These are phyloP conservation scores for Cosmia trapezina DNA, from an alignment of 2,888 invertebrate genomes.

Conservation along the genomic window DNA sequence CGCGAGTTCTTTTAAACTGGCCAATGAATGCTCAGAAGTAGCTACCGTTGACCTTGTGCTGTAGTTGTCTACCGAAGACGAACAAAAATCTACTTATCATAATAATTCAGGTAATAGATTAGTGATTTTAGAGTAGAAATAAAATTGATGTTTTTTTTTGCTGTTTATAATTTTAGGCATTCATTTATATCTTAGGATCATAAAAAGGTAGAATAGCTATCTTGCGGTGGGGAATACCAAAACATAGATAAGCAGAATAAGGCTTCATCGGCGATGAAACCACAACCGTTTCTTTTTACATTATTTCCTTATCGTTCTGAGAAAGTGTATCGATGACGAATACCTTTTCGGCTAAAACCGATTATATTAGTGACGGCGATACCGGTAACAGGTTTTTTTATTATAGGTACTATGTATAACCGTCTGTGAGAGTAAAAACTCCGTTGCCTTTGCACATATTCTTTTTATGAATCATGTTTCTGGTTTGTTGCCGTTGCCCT, in stretches of 20 bases:
- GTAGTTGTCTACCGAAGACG: slow-evolving; percentile 61
- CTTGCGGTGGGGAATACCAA: slow-evolving; percentile 16
- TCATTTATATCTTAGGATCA: not conserved
- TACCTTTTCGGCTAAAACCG: slow-evolving; percentile 46
- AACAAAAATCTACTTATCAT: slow-evolving; percentile 44
- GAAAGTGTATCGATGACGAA: slow-evolving; percentile 57
- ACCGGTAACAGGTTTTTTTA: slow-evolving; percentile 23
- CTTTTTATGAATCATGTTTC: slow-evolving; percentile 49
- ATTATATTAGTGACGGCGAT: slow-evolving; percentile 29
- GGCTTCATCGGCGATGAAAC: slow-evolving; percentile 12
- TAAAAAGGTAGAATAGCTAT: not conserved
- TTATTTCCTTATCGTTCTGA: slow-evolving; percentile 42
- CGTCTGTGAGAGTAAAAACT: slow-evolving; percentile 19
- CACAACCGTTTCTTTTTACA: slow-evolving; percentile 9
- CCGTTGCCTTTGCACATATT: slow-evolving; percentile 4
- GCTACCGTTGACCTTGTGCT: slow-evolving; percentile 60
- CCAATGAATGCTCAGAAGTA: slow-evolving; percentile 59
- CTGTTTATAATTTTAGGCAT: not conserved
- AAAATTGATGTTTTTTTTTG: not conserved
- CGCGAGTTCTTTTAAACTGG: slow-evolving; percentile 61
- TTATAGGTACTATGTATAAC: no score
- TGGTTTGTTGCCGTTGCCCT: slow-evolving; percentile 24
- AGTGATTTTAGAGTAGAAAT: slow-evolving; percentile 7
- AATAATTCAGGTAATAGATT: slow-evolving; percentile 21
- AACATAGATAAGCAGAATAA: not conserved